Percentiles rank a stretch among this genome's conserved stretches.
phyloP scores from a whole-genome alignment of 2,888 invertebrate species.

The Aricia artaxerxes region DNA sequence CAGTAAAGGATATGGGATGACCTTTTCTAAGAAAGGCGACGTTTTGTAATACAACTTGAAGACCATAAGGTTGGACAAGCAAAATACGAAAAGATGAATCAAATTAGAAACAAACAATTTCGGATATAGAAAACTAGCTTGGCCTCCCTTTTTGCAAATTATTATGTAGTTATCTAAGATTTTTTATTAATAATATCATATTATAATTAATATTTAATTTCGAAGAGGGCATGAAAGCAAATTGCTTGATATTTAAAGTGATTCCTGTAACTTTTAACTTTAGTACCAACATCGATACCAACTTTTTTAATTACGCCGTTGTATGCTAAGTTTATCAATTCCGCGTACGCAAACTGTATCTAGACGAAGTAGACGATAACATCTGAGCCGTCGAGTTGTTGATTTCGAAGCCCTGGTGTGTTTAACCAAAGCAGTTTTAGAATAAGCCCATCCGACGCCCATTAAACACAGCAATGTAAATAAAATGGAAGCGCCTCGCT shows the following conservation, averaged over 20 bases:
- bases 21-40: not conserved
- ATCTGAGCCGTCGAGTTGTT: constrained; percentile 31
- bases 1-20: not conserved
- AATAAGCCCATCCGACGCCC: constrained; percentile 52
- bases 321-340: not conserved
- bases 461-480: constrained; percentile 36
- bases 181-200: too few species aligned
- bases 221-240: too few species aligned
- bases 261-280: not conserved
- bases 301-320: not conserved
- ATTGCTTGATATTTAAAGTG: too few species aligned
- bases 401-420: constrained; percentile 47
- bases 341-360: not conserved
- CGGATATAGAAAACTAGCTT: too few species aligned
- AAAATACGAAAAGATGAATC: not conserved
- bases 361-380: constrained; percentile 24
- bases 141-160: too few species aligned
- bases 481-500: constrained; percentile 13
- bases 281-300: not conserved
- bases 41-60: not conserved
- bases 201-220: too few species aligned
- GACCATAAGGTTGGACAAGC: not conserved
- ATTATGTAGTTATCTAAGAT: too few species aligned
- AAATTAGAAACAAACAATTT: too few species aligned
- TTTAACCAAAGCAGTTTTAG: constrained; percentile 54